Conservation (phyloP, 1,140 invertebrate species). For the Steinernema khuongi region DNA sequence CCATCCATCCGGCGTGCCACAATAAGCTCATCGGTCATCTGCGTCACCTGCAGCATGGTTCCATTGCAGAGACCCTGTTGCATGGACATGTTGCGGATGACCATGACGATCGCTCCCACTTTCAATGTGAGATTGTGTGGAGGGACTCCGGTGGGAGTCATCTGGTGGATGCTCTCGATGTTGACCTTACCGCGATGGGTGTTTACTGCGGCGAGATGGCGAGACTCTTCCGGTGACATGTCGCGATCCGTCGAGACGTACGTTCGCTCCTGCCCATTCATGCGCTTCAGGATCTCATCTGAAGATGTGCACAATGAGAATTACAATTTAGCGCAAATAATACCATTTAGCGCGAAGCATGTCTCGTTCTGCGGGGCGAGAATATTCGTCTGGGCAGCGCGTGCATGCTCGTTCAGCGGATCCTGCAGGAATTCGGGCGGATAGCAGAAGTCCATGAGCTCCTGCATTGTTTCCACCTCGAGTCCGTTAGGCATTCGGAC, state of each 20-base stretch:
- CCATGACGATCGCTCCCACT: conserved; percentile 37
- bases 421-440: background rate
- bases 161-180: background rate
- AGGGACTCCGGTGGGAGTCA: conserved; percentile 34
- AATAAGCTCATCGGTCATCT: background rate
- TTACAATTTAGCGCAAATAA: too few relatives aligned
- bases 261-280: too few relatives aligned
- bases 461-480: background rate
- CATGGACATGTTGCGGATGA: conserved; percentile 33
- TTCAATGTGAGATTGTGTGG: conserved; percentile 37
- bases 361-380: too few relatives aligned
- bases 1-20: background rate
- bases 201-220: background rate
- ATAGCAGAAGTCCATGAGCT: background rate
- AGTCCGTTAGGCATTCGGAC: background rate
- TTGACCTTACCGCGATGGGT: background rate
- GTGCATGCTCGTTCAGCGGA: background rate
- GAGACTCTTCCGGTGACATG: background rate
- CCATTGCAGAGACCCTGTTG: conserved; percentile 37
- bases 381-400: too few relatives aligned
- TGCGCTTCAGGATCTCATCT: too few relatives aligned
- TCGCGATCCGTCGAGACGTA: background rate
- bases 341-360: too few relatives aligned
- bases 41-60: conserved; percentile 28
- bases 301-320: too few relatives aligned